These are phyloP conservation scores for Anagrus nilaparvatae DNA, from an alignment of 1,140 invertebrate species.

Conservation along the genomic window DNA sequence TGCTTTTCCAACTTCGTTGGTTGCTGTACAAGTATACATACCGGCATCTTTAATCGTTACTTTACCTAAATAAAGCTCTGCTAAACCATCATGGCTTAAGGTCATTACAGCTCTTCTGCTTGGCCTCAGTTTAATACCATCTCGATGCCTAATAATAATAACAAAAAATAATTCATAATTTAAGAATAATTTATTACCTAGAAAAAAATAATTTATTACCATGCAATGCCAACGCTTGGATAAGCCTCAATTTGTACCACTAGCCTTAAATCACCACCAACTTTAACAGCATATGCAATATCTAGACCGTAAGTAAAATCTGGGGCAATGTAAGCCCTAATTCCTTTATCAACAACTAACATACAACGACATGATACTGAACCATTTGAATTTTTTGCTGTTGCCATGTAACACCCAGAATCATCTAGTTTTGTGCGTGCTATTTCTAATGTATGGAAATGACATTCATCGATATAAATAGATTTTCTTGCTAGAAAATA, in stretches of 20 bases:
- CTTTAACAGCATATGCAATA: constrained; percentile 42
- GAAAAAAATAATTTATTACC: constrained; percentile 45
- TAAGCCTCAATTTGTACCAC: constrained; percentile 68
- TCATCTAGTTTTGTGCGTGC: constrained; percentile 64
- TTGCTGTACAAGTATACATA: constrained; percentile 76
- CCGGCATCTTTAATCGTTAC: constrained; percentile 64
- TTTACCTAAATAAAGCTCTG: constrained; percentile 60
- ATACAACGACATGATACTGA: constrained; percentile 70
- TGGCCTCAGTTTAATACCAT: constrained; percentile 60
- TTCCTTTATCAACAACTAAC: constrained; percentile 76
- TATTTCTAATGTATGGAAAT: constrained; percentile 80
- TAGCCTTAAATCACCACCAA: constrained; percentile 56
- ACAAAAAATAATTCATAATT: neutral
- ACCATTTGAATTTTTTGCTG: constrained; percentile 72
- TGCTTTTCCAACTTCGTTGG: constrained; percentile 72
- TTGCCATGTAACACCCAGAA: constrained; percentile 70
- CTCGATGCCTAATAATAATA: constrained; percentile 45
- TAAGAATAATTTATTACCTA: neutral
- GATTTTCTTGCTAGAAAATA: constrained; percentile 46
- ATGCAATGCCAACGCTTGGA: constrained; percentile 67
- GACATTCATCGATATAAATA: constrained; percentile 54
- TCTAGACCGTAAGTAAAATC: constrained; percentile 62
- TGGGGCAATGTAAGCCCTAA: constrained; percentile 67
- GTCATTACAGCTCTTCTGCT: constrained; percentile 64
- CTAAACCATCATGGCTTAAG: constrained; percentile 65